Evolutionary conservation across 1,140 invertebrate species (phyloP), one percentile per base, ranked within the genome.

Genomic region (Octopus sinensis): DNA sequence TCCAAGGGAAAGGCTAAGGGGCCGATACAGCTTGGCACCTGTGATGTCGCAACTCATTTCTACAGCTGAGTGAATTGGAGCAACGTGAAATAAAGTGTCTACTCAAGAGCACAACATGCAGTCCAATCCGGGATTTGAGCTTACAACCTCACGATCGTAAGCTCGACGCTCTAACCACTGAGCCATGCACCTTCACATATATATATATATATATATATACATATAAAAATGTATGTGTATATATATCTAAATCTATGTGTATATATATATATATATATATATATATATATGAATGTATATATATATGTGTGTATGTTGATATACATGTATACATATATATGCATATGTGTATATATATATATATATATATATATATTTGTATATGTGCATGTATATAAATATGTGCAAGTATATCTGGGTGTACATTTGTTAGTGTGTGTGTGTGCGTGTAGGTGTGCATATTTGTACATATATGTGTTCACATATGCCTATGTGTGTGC

Each of bases 241-340:
- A 62, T 62, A 17, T 9, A 17, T 62, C 7, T 17, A 17, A 9
- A 17, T 62, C 6, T 62, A 62, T 62, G 17, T 62, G 17, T 62
- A 17, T 62, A 62, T 62, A 62, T 62, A 62, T 62, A 62, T 62
- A 62, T 62, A 62, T 62, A 62, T 62, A 62, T 62, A 62, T 62
- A 62, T 62, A 62, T 62, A 62, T 62, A 62, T 62, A 62, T 62
- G 17, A 9, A 62, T 62, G 56, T 62, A 17, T 62, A 17, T 62
- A 17, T 62, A 17, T 62, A 17, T 62, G 7, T 62, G 56, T 62
- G 56, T 62, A 17, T 62, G 56, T 62, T 62, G 7, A 62, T 62
- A 62, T 62, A 62, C 17, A 62, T 62, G 17, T 62, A 62, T 62
- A 62, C 17, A 62, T 62, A 62, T 62, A 62, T 62, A 62, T 62